Evolutionary conservation across 1,140 invertebrate genomes (phyloP).

Genomic region (Phymorhynchus buccinoides): DNA sequence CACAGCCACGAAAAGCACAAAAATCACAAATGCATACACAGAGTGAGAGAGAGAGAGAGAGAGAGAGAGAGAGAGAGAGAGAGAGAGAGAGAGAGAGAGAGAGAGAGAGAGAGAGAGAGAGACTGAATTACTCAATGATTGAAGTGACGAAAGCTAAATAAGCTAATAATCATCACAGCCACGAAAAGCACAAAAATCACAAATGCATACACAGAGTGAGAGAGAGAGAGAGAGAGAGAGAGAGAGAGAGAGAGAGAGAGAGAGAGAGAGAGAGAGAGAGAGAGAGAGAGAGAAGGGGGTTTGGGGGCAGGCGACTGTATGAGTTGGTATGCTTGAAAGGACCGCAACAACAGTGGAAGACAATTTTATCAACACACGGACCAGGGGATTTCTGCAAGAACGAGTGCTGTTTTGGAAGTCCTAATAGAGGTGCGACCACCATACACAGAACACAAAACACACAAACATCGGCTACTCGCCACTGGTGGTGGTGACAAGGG

Average conservation of each 20-base stretch:
- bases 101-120: background rate
- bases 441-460: too few relatives aligned
- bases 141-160: background rate
- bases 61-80: background rate
- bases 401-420: background rate
- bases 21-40: background rate
- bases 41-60: background rate
- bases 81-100: background rate
- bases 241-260: conserved; percentile 26
- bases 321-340: background rate
- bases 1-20: background rate
- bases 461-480: too few relatives aligned
- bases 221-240: background rate
- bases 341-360: background rate
- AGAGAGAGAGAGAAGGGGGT: too few relatives aligned
- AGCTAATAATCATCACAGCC: background rate
- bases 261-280: background rate
- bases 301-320: background rate
- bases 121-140: background rate
- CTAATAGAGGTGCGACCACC: background rate
- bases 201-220: too few relatives aligned
- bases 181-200: too few relatives aligned
- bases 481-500: too few relatives aligned
- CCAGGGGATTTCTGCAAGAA: background rate
- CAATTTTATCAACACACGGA: background rate